Evolutionary conservation across 2,888 invertebrate genomes (phyloP).

Genomic region (Stramonita haemastoma): DNA sequence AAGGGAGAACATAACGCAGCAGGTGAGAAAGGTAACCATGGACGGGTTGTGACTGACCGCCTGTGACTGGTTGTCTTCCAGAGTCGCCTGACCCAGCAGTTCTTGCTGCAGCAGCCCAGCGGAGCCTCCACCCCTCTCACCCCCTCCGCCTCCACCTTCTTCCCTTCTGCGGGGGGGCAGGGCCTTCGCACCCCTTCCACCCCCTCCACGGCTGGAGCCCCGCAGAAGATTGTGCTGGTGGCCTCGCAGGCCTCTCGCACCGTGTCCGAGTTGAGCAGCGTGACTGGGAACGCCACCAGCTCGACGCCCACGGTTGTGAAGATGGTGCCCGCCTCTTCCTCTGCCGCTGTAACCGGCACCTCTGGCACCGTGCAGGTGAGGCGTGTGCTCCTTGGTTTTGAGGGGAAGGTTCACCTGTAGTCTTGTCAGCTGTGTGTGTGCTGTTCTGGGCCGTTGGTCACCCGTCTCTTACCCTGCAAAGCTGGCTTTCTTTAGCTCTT

Average conservation of each 20-base stretch:
- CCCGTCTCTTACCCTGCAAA: too few relatives aligned
- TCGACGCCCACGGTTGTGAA: conserved; percentile 62
- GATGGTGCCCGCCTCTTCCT: conserved; percentile 51
- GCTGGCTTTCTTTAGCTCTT: too few relatives aligned
- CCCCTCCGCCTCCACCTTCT: conserved; percentile 39
- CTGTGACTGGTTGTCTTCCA: conserved; percentile 47
- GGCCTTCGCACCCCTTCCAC: conserved; percentile 48
- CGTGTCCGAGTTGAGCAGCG: conserved; percentile 49
- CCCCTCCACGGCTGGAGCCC: conserved; percentile 52
- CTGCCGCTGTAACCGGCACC: conserved; percentile 30
- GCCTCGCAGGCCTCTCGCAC: conserved; percentile 62
- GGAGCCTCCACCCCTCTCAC: conserved; percentile 45
- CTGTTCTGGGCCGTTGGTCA: too few relatives aligned
- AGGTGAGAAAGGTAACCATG: too few relatives aligned
- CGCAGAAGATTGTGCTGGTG: conserved; percentile 73
- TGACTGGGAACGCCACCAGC: conserved; percentile 46
- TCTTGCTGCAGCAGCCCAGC: conserved; percentile 65
- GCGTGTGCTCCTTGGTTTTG: background rate
- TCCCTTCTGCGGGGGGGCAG: background rate
- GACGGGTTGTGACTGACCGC: too few relatives aligned
- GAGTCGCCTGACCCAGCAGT: conserved; percentile 57
- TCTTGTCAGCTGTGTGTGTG: too few relatives aligned
- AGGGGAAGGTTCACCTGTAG: too few relatives aligned
- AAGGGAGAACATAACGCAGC: too few relatives aligned
- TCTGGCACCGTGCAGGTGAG: conserved; percentile 42